Base-by-base conservation (phyloP, 2,113 vertebrate genomes). In the Takifugu flavidus region DNA sequence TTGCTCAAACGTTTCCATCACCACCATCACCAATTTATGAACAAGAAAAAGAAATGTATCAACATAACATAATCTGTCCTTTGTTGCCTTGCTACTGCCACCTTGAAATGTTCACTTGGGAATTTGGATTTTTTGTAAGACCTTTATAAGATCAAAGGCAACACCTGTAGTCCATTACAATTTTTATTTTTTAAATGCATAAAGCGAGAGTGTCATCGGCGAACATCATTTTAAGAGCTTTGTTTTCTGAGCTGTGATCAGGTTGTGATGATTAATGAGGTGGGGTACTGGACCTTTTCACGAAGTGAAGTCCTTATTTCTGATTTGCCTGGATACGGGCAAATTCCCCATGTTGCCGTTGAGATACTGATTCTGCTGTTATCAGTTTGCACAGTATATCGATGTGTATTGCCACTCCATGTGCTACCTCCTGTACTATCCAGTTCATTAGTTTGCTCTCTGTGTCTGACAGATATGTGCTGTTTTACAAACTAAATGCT, bases 241-340 rank as follows among this genome's bases (percentile, higher is more conserved):
- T 14, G 25, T 69, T 86, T 60, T 60, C 57, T 70, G 79, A 46
- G 47, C 82, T 86, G 65, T 66, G 68, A 82, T 88, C 72, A 63
- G 74, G 25, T 54, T 75, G 47, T 61, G 72, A 71, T 80, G 85
- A 79, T 81, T 59, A 71, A 74, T 69, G 51, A 64, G 54, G 69
- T 69, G 52, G 71, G 59, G 62, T 73, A 50, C 47, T 43, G 77
- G 65, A 67, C 25, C 50, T 66, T 78, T 81, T 47, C 54, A 70
- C 49, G 63, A 62, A 42, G 45, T 68, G 12, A 14, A 69, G 75
- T 68, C 56, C 71, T 61, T 45, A 47, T 28, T 57, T 49, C 58
- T 62, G 51, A 90, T 91, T 92, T 91, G 83, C 89, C 90, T 88
- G 85, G 72, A 86, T 87, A 90, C 29, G 29, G 90, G 89, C 86